Conservation (phyloP, 1,140 invertebrate genomes). For the Coboldia fuscipes region DNA sequence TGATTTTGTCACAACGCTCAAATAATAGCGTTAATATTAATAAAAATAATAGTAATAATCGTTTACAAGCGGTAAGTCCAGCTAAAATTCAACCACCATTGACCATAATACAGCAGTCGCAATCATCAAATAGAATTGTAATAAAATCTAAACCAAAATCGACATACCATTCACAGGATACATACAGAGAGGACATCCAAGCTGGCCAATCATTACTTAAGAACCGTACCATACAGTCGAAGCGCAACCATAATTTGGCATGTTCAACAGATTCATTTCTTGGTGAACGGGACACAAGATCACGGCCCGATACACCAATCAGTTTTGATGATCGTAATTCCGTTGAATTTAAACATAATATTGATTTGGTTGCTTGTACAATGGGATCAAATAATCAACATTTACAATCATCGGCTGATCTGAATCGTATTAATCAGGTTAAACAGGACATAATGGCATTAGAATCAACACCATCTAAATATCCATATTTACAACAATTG, state of each 20-base stretch:
- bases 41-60: background rate
- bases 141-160: slow-evolving; percentile 4
- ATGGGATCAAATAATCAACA: slow-evolving; percentile 21
- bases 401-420: too few species aligned
- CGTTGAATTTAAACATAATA: slow-evolving; percentile 12
- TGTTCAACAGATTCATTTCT: slow-evolving; percentile 1
- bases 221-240: slow-evolving; percentile 4
- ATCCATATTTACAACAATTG: too few species aligned
- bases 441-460: too few species aligned
- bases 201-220: slow-evolving; percentile 15
- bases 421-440: too few species aligned
- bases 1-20: background rate
- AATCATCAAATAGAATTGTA: background rate
- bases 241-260: background rate
- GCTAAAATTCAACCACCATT: background rate
- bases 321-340: slow-evolving; percentile 10
- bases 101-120: background rate
- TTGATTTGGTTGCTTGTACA: slow-evolving; percentile 16
- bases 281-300: slow-evolving; percentile 1
- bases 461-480: too few species aligned
- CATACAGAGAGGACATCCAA: too few species aligned
- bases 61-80: background rate
- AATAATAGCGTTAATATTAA: background rate
- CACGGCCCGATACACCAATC: slow-evolving; percentile 9
- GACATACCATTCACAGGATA: too few species aligned